These are phyloP conservation scores for Hypocryptadius cinnamomeus DNA, from an alignment of 2,113 vertebrate species.

Conservation along the genomic window DNA sequence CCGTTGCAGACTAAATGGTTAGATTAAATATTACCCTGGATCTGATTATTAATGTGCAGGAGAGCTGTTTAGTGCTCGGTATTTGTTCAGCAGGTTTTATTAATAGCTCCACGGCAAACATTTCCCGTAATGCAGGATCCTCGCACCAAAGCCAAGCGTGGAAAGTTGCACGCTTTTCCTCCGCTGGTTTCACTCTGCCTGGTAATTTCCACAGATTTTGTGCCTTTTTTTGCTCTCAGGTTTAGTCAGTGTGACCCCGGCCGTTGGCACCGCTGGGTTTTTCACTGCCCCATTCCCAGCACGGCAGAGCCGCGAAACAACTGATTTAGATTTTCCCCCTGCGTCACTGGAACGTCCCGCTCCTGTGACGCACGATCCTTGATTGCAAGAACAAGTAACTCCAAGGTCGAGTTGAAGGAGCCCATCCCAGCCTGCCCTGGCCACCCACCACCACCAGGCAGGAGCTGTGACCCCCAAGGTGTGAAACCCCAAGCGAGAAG, in stretches of 20 bases:
- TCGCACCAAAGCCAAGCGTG: not conserved
- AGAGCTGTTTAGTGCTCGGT: not conserved
- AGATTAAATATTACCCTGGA: slow-evolving; percentile 1
- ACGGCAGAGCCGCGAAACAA: not conserved
- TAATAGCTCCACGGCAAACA: not conserved
- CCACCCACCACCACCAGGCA: not conserved
- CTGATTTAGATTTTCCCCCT: slow-evolving; percentile 22
- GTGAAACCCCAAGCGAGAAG: not conserved
- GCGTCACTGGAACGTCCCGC: not conserved
- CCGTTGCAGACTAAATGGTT: not conserved
- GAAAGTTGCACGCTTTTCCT: not conserved
- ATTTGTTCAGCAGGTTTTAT: slow-evolving; percentile 32
- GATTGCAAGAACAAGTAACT: not conserved
- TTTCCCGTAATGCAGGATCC: not conserved
- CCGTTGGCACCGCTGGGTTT: not conserved
- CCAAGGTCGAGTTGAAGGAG: not conserved
- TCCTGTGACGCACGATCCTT: not conserved
- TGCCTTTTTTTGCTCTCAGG: not conserved
- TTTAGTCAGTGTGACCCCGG: slow-evolving; percentile 28
- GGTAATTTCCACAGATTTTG: slow-evolving; percentile 53
- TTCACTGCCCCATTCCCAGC: not conserved
- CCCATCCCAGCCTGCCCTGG: not conserved
- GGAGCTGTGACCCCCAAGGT: not conserved
- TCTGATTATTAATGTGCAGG: slow-evolving; percentile 10
- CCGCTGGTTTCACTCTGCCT: not conserved